Conservation (phyloP, 1,140 invertebrate genomes). For the Achatina immaculata region DNA sequence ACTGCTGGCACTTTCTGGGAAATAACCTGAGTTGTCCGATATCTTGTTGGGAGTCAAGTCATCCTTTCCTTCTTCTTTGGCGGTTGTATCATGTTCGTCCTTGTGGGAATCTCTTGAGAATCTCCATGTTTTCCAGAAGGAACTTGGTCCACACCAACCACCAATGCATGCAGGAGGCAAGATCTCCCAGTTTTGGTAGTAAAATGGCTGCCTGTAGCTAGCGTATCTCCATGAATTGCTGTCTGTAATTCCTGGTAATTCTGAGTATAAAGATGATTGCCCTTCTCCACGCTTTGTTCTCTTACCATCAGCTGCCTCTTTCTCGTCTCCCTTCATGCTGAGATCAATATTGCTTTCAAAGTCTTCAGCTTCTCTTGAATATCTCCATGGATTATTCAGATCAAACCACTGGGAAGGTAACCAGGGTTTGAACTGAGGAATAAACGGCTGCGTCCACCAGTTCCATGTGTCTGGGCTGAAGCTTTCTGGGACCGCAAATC, state of each 20-base stretch:
- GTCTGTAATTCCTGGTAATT: not conserved
- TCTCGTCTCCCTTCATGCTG: no score
- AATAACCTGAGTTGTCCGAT: not conserved
- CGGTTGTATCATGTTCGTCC: not conserved
- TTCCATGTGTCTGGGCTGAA: not conserved
- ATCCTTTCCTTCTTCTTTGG: not conserved
- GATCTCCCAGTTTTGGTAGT: not conserved
- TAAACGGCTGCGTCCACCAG: not conserved
- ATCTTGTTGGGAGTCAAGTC: not conserved
- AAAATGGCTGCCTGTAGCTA: not conserved
- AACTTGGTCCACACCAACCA: not conserved
- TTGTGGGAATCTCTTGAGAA: not conserved
- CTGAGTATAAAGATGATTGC: not conserved
- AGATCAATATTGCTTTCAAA: no score
- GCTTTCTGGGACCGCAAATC: not conserved
- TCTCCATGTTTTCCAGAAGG: not conserved
- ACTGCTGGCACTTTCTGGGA: not conserved
- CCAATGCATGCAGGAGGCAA: not conserved
- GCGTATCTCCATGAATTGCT: not conserved
- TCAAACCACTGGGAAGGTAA: not conserved
- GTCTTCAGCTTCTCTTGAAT: not conserved
- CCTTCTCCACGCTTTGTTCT: not conserved
- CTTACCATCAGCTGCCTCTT: not conserved
- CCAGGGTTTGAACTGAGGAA: not conserved
- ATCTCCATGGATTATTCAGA: not conserved